Evolutionary conservation across 2,797 vertebrate species (phyloP).

Genomic region (Pteropus rufus): DNA sequence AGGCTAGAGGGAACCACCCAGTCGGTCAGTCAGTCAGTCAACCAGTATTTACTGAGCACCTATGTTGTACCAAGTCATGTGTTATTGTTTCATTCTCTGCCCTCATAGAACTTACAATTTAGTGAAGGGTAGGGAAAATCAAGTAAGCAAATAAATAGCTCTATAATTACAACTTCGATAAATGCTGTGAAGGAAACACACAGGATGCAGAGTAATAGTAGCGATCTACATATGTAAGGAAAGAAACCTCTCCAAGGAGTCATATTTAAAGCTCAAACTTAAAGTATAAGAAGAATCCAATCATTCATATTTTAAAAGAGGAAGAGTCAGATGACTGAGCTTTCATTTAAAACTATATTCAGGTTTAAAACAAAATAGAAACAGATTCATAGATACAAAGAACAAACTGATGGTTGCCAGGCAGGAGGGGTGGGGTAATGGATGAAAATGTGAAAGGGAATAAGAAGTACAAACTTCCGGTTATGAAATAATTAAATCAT

Average conservation of each 20-base stretch:
- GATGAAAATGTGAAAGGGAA: neutral
- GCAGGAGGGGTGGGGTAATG: neutral
- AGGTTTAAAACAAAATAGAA: neutral
- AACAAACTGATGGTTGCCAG: neutral
- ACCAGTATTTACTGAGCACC: neutral
- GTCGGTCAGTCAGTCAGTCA: neutral
- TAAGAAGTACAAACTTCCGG: neutral
- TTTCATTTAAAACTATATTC: neutral
- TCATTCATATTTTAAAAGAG: neutral
- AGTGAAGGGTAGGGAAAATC: neutral
- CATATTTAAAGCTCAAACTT: neutral
- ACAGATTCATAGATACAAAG: neutral
- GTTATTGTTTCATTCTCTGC: neutral
- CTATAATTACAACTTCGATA: neutral
- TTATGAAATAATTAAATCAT: neutral
- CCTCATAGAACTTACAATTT: neutral
- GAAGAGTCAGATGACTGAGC: neutral
- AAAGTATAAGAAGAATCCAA: neutral
- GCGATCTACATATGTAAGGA: neutral
- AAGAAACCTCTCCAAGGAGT: neutral
- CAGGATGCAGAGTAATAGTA: too few species aligned
- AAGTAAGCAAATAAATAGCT: neutral
- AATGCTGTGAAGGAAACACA: neutral
- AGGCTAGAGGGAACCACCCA: neutral
- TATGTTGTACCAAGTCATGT: neutral